Evolutionary conservation across 2,888 invertebrate species (phyloP), one percentile per base, ranked within the genome.

Genomic region (Camponotus fellah): DNA sequence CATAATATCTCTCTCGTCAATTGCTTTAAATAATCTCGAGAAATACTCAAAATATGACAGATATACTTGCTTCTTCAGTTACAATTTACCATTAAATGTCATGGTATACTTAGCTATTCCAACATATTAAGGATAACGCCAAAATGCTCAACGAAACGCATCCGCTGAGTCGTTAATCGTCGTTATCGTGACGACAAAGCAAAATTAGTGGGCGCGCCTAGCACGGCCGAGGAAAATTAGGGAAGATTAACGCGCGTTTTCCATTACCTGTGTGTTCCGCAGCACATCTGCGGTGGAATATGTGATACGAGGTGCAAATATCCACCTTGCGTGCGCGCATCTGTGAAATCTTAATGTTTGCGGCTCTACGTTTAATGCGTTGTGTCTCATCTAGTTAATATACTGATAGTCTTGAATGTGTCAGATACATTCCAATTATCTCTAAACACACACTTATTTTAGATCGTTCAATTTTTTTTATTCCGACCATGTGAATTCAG

Each of bases 401-500:
- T 26, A 49, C 56, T 26, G 14, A 3, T 64, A 56, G 3, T 74
- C 87, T 87, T 80, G 79, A 83, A 64, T 81, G 69, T 56, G 46
- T 53, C 83, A 37, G 58, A 84, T 76, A 80, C 82, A 85, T 87
- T 85, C 77, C 80, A 83, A 89, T 86, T 87, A 89, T 89, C 89
- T 85, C 86, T 87, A 87, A 87, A 86, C 76, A 82, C 84, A 62
- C 62, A 46, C 56, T 81, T 85, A 87, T 82, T 84, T 85, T 79
- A 85, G 72, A 83, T 77, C 65, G 71, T 75, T 83, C 46, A 46
- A n/a, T 34, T 46, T 80, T 72, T 80, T 80, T 46, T 26, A 26
- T 60, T 17, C 12, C 43, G 2, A 8, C 17, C 21, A 46, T 3
- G 46, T 43, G 46, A 10, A 56, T 34, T n/a, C 17, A 26, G 17